phyloP scores from a whole-genome alignment of 2,888 invertebrate species.

The Piscicola geometra region DNA sequence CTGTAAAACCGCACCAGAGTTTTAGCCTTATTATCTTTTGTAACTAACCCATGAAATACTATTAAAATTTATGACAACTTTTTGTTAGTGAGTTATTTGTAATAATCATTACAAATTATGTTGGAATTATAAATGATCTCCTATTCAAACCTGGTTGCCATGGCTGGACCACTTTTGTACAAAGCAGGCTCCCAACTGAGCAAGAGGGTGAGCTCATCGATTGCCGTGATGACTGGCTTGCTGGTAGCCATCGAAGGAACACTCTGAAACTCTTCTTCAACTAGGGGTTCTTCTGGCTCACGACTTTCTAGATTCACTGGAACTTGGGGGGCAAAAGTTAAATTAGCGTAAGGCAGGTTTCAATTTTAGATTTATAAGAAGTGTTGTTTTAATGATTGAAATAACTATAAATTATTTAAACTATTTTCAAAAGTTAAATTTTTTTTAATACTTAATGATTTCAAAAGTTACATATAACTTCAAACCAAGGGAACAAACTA shows the following conservation, averaged over 20 bases:
- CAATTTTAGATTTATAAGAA: no score
- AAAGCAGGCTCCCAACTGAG: conserved; percentile 47
- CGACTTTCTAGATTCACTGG: background rate
- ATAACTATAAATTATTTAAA: no score
- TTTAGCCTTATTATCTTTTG: background rate
- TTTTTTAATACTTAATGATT: no score
- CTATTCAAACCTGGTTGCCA: background rate
- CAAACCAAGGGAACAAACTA: no score
- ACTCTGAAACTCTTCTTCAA: conserved; percentile 33
- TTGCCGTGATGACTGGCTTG: conserved; percentile 48
- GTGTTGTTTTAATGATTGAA: no score
- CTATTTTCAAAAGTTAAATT: no score
- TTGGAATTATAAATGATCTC: no score
- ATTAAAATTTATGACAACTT: no score
- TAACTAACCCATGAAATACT: no score
- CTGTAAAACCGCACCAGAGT: conserved; percentile 41
- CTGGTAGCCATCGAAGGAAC: conserved; percentile 52
- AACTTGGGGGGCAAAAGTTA: background rate
- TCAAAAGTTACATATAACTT: no score
- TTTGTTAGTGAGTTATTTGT: no score
- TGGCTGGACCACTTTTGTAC: background rate
- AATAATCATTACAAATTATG: no score
- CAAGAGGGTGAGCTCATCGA: conserved; percentile 47
- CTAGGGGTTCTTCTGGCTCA: background rate
- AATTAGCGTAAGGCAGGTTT: background rate